Conservation (phyloP, 2,113 vertebrate genomes). For the Scolopax mira region DNA sequence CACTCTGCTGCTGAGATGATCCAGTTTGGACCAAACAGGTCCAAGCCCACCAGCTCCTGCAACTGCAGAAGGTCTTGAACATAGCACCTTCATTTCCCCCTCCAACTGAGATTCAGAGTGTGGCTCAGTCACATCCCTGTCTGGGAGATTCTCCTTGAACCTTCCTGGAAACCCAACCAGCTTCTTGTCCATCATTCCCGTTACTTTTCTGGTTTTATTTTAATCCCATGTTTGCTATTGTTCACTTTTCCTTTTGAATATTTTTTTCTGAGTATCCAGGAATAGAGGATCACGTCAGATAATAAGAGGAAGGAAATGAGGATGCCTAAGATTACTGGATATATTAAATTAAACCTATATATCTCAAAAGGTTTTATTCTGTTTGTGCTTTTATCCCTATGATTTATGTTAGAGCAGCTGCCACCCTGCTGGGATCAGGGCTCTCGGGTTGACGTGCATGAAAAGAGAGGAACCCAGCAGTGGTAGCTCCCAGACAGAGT, state of each 20-base stretch:
- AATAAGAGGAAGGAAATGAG: constrained; percentile 43
- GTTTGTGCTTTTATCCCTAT: background rate
- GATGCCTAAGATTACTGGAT: background rate
- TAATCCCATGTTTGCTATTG: background rate
- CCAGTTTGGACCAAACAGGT: rapidly evolving
- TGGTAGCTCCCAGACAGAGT: background rate
- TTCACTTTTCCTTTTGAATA: background rate
- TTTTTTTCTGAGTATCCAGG: background rate
- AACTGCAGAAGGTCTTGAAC: background rate
- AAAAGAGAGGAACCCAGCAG: background rate
- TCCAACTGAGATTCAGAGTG: rapidly evolving
- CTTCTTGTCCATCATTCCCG: background rate
- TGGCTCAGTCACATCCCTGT: rapidly evolving
- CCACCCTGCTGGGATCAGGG: background rate
- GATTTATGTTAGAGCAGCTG: background rate
- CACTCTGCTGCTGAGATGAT: background rate
- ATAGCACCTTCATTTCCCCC: background rate
- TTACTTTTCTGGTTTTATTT: constrained; percentile 25
- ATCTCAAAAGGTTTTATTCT: background rate
- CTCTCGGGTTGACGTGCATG: rapidly evolving
- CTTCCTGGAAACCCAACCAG: constrained; percentile 8
- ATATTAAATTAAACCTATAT: background rate
- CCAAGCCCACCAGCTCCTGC: background rate
- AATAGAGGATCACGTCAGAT: background rate
- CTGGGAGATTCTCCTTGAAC: background rate